Conservation (phyloP, 2,888 invertebrate species). For the Apomyelois bistriatella region DNA sequence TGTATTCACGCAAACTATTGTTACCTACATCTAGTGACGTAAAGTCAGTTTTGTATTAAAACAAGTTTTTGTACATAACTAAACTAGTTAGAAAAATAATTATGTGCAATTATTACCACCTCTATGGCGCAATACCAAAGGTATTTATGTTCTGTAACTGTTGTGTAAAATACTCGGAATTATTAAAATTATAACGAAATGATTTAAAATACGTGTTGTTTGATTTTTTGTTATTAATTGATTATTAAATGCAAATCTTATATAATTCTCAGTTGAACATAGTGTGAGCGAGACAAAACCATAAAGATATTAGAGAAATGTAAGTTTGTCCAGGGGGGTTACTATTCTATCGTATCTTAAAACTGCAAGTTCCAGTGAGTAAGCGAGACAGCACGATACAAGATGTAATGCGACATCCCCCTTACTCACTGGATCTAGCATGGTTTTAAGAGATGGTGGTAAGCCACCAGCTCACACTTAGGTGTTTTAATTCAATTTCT, state of each 20-base stretch:
- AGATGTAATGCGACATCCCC: too few relatives aligned
- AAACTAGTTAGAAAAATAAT: conserved; percentile 69
- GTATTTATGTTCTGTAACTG: conserved; percentile 74
- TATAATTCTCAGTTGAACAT: too few relatives aligned
- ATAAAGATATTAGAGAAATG: too few relatives aligned
- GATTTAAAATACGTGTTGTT: conserved; percentile 21
- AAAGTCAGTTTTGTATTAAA: conserved; percentile 57
- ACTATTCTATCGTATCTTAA: too few relatives aligned
- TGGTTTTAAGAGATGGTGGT: too few relatives aligned
- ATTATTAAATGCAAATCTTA: not conserved
- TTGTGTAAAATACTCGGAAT: conserved; percentile 73
- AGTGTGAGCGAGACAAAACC: too few relatives aligned
- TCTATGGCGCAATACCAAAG: conserved; percentile 72
- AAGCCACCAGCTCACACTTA: too few relatives aligned
- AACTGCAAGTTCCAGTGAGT: too few relatives aligned
- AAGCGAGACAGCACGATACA: too few relatives aligned
- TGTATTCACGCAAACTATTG: conserved; percentile 36
- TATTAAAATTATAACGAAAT: conserved; percentile 59
- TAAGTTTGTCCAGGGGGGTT: too few relatives aligned
- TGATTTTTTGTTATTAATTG: not conserved
- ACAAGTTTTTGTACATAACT: conserved; percentile 71
- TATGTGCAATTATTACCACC: conserved; percentile 73
- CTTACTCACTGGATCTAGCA: too few relatives aligned
- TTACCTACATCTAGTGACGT: conserved; percentile 56
- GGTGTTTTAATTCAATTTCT: too few relatives aligned